These are phyloP conservation scores for Lasioglossum lativentre DNA, from an alignment of 2,888 invertebrate species.

Conservation along the genomic window DNA sequence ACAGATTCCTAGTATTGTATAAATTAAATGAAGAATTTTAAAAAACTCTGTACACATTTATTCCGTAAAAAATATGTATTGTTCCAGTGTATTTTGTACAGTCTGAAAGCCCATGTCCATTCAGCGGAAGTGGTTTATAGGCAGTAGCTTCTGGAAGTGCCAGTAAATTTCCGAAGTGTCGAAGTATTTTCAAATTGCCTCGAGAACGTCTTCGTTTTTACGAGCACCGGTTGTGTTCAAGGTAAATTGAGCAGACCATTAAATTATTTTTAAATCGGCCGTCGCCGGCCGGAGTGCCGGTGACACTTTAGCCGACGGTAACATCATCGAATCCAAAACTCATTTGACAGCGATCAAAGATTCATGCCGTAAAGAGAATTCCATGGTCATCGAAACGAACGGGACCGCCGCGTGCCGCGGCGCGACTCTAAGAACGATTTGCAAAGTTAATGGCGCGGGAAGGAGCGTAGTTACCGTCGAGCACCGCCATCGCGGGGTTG, in stretches of 20 bases:
- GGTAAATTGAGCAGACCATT: neutral
- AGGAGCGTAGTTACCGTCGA: neutral
- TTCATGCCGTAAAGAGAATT: neutral
- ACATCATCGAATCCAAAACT: neutral
- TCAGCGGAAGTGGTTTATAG: neutral
- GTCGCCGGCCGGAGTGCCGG: accelerated
- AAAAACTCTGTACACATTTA: too few relatives aligned
- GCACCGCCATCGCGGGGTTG: neutral
- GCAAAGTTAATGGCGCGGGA: conserved; percentile 10
- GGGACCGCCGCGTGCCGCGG: too few relatives aligned
- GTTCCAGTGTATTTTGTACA: too few relatives aligned
- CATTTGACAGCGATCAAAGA: neutral
- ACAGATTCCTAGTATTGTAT: too few relatives aligned
- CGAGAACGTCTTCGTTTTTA: neutral
- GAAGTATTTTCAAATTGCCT: neutral
- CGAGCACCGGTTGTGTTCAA: neutral
- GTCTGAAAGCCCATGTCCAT: neutral
- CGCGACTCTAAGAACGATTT: neutral
- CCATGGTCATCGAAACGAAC: neutral
- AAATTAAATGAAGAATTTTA: too few relatives aligned
- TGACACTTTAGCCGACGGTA: neutral
- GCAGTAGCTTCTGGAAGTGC: neutral
- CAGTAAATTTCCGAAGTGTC: neutral
- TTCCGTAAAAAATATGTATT: too few relatives aligned
- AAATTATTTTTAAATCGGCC: neutral